These are phyloP conservation scores for Drosophila sproati DNA, from an alignment of 1,140 invertebrate species.

Conservation along the genomic window DNA sequence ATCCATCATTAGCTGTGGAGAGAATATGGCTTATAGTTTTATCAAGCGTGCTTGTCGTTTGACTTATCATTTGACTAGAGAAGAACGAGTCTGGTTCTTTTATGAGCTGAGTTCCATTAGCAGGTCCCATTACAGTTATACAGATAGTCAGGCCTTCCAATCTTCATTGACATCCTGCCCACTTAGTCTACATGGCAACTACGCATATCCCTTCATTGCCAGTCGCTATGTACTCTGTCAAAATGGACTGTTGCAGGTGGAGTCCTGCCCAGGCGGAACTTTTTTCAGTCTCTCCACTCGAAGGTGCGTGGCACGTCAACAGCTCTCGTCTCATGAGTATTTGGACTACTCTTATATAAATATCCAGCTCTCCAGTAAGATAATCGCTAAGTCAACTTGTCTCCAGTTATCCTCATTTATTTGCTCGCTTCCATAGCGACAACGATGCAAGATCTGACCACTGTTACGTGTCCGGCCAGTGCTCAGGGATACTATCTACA, in stretches of 20 bases:
- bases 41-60: constrained; percentile 43
- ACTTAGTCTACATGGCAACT: constrained; percentile 48
- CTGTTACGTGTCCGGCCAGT: constrained; percentile 55
- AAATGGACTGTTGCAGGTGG: constrained; percentile 55
- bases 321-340: constrained; percentile 50
- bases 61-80: constrained; percentile 2
- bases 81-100: constrained; percentile 49
- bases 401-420: constrained; percentile 34
- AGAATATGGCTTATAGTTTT: constrained; percentile 53
- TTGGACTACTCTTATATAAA: constrained; percentile 52
- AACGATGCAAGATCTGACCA: constrained; percentile 49
- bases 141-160: constrained; percentile 47
- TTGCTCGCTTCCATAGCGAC: constrained; percentile 62
- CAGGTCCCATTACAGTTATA: constrained; percentile 35
- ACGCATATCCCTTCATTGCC: constrained; percentile 71
- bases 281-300: constrained; percentile 66
- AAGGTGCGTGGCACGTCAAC: constrained; percentile 25
- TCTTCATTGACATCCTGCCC: constrained; percentile 55
- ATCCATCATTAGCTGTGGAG: constrained; percentile 49
- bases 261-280: constrained; percentile 45
- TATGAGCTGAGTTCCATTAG: constrained; percentile 38
- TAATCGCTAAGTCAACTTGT: neutral
- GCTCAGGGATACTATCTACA: constrained; percentile 86
- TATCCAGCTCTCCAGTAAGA: constrained; percentile 55
- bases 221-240: constrained; percentile 62